Conservation (phyloP, 2,113 vertebrate genomes). For the Dromas ardeola region DNA sequence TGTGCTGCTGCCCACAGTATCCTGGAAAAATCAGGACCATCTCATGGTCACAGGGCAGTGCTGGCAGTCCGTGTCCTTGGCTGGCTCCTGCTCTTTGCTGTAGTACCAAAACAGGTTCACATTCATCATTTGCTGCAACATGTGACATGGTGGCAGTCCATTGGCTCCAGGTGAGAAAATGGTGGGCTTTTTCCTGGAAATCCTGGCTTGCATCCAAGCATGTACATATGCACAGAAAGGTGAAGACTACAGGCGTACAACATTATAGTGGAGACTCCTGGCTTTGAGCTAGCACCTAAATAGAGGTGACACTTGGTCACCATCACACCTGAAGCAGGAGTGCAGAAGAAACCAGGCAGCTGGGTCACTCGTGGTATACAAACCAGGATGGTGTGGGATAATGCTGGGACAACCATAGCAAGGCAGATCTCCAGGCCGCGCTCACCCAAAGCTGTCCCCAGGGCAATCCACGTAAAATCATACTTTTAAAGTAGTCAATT, state of each 20-base stretch:
- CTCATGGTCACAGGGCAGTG: background rate
- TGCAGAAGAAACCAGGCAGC: background rate
- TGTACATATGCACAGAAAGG: fast-evolving
- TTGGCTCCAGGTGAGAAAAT: background rate
- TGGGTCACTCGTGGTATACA: background rate
- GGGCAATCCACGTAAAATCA: background rate
- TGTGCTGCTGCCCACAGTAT: background rate
- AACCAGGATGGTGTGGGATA: background rate
- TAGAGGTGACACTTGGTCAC: background rate
- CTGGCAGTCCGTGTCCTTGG: background rate
- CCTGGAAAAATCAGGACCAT: background rate
- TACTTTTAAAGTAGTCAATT: background rate
- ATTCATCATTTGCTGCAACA: background rate
- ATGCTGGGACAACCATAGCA: background rate
- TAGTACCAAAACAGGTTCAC: background rate
- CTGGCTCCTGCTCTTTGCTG: background rate
- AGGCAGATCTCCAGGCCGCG: fast-evolving
- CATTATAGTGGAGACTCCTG: background rate
- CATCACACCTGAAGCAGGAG: background rate
- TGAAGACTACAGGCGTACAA: background rate
- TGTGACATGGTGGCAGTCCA: no score
- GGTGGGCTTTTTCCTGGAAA: background rate
- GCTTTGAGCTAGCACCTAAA: background rate
- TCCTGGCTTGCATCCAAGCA: background rate
- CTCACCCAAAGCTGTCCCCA: background rate